These are phyloP conservation scores for Pangasius macronema DNA, from an alignment of 2,797 vertebrate species.

Conservation along the genomic window DNA sequence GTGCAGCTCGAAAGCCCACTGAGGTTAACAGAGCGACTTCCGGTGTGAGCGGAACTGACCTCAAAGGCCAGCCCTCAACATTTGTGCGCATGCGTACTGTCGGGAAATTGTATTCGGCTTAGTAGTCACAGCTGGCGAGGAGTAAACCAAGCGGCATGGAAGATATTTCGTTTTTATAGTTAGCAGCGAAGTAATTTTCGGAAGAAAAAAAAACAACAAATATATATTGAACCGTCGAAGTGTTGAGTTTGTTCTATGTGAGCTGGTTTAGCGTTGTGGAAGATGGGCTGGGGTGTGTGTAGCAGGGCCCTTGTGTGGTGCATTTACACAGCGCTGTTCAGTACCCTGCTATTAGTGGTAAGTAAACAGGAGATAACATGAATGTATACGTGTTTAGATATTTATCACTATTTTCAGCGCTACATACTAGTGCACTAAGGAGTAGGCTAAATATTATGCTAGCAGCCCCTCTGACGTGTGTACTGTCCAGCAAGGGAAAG, in stretches of 20 bases:
- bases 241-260: background rate
- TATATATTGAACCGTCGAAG: background rate
- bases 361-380: slow-evolving; percentile 37
- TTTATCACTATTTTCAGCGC: background rate
- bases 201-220: background rate
- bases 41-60: background rate
- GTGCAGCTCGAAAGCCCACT: background rate
- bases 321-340: slow-evolving; percentile 67
- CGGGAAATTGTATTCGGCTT: background rate
- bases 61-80: background rate
- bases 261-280: background rate
- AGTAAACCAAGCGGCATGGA: slow-evolving; percentile 29
- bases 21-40: background rate
- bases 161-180: background rate
- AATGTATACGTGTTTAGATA: background rate
- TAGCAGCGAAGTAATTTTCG: background rate
- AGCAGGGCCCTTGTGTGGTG: slow-evolving; percentile 73
- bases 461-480: background rate
- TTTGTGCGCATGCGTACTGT: slow-evolving; percentile 7
- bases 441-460: background rate
- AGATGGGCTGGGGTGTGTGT: slow-evolving; percentile 74
- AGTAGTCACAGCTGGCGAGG: slow-evolving; percentile 28
- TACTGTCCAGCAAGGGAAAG: background rate
- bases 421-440: too few relatives aligned
- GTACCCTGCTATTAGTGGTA: slow-evolving; percentile 62